A percentile compares a stretch with the other conserved stretches of the same genome.
Evolutionary conservation across 2,888 invertebrate species (phyloP).

Genomic region (Calephelis perditalis): DNA sequence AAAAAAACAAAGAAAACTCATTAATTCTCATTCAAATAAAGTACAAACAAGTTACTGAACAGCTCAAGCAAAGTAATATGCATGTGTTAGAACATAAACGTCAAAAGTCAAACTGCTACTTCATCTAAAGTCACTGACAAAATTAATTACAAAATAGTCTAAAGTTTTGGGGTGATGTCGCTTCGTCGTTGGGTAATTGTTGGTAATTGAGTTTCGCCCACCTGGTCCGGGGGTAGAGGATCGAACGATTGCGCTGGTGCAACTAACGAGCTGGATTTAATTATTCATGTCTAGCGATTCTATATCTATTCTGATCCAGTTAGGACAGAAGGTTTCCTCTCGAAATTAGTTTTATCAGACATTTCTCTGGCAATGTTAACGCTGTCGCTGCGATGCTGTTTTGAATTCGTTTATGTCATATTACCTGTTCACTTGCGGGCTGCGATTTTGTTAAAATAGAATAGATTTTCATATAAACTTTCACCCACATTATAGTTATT

Average conservation of each 20-base stretch:
- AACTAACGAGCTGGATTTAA: conserved; percentile 18
- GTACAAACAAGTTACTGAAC: no score
- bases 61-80: no score
- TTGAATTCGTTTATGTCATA: no score
- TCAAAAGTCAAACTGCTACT: conserved; percentile 38
- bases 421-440: no score
- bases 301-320: conserved; percentile 16
- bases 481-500: no score
- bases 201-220: conserved; percentile 67
- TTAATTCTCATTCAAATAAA: no score
- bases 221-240: conserved; percentile 42
- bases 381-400: no score
- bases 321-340: neutral
- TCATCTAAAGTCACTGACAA: conserved; percentile 54
- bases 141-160: conserved; percentile 70
- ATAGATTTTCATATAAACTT: no score
- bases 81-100: conserved; percentile 9
- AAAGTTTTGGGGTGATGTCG: conserved; percentile 61
- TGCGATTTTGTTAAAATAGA: no score
- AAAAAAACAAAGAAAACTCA: no score
- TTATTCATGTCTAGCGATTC: conserved; percentile 18
- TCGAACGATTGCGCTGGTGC: conserved; percentile 12
- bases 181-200: conserved; percentile 62
- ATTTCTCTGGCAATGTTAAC: neutral
- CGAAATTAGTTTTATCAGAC: neutral